Percentiles rank a stretch among this genome's conserved stretches.
phyloP scores from a whole-genome alignment of 2,888 invertebrate genomes.

The Drosophila infuscata region DNA sequence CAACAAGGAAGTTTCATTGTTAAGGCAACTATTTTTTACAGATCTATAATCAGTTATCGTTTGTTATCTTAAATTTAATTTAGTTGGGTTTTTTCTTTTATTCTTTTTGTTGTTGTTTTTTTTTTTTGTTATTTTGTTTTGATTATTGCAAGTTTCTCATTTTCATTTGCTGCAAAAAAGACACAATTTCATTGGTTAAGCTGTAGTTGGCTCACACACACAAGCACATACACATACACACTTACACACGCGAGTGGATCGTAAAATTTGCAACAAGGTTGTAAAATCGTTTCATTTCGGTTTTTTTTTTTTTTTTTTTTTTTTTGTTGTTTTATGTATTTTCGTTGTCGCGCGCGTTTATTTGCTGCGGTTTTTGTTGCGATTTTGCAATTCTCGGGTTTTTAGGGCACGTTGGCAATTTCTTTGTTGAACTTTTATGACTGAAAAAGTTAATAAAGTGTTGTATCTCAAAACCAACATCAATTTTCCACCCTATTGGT shows the following conservation, averaged over 20 bases:
- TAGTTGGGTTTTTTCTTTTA: slow-evolving; percentile 30
- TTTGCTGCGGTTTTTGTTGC: slow-evolving; percentile 13
- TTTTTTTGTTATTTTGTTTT: slow-evolving; percentile 22
- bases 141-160: slow-evolving; percentile 39
- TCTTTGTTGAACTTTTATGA: slow-evolving; percentile 14
- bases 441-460: slow-evolving; percentile 10
- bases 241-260: slow-evolving; percentile 1
- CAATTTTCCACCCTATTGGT: neutral
- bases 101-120: slow-evolving; percentile 13
- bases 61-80: slow-evolving; percentile 19
- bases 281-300: slow-evolving; percentile 27
- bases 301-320: slow-evolving; percentile 12
- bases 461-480: neutral
- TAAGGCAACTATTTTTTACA: slow-evolving; percentile 74
- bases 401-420: slow-evolving; percentile 19
- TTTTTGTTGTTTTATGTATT: slow-evolving; percentile 3
- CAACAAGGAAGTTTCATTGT: slow-evolving; percentile 76
- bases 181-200: slow-evolving; percentile 18
- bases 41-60: slow-evolving; percentile 27
- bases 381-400: slow-evolving; percentile 7
- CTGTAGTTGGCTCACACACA: slow-evolving; percentile 26
- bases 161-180: slow-evolving; percentile 28
- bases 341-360: slow-evolving; percentile 2
- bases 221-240: neutral
- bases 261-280: slow-evolving; percentile 42